A percentile compares a stretch with the other conserved stretches of the same genome.
These are phyloP conservation scores for Taenioides sp. DNA, from an alignment of 2,797 vertebrate species.

Conservation along the genomic window DNA sequence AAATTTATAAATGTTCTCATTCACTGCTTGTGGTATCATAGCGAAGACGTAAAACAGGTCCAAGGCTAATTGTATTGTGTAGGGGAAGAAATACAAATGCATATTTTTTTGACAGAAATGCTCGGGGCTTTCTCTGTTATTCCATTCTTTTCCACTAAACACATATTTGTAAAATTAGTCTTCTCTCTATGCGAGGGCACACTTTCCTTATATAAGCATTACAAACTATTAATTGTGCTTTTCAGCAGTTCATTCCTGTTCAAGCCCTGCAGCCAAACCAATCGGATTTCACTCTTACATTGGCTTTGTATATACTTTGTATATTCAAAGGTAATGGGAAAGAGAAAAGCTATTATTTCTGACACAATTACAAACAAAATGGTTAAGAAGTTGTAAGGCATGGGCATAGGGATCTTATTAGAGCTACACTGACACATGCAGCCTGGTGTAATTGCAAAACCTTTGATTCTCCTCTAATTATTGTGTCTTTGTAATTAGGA, in stretches of 20 bases:
- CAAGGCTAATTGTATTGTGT: constrained; percentile 3
- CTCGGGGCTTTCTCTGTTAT: neutral
- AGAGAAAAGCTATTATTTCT: constrained; percentile 12
- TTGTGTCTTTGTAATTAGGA: constrained; percentile 63
- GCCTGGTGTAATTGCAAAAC: constrained; percentile 48
- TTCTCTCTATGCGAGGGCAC: neutral
- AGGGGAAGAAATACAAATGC: constrained; percentile 10
- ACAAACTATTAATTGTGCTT: constrained; percentile 14
- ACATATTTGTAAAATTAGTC: constrained; percentile 14
- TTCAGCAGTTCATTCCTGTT: constrained; percentile 13
- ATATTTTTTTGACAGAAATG: neutral
- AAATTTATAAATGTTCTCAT: neutral
- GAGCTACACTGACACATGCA: constrained; percentile 37
- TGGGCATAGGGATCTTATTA: constrained; percentile 42
- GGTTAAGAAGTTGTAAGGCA: constrained; percentile 25
- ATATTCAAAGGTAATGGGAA: constrained; percentile 13
- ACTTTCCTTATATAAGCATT: constrained; percentile 7
- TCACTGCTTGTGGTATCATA: neutral
- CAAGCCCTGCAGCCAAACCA: constrained; percentile 18
- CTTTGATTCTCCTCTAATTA: constrained; percentile 59
- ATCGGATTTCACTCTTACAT: constrained; percentile 22
- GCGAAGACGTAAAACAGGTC: constrained; percentile 1
- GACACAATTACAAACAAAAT: constrained; percentile 15
- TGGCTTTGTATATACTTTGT: constrained; percentile 19
- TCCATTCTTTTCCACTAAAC: constrained; percentile 7